Evolutionary conservation across 2,888 invertebrate species (phyloP).

Genomic region (Rhagium mordax): DNA sequence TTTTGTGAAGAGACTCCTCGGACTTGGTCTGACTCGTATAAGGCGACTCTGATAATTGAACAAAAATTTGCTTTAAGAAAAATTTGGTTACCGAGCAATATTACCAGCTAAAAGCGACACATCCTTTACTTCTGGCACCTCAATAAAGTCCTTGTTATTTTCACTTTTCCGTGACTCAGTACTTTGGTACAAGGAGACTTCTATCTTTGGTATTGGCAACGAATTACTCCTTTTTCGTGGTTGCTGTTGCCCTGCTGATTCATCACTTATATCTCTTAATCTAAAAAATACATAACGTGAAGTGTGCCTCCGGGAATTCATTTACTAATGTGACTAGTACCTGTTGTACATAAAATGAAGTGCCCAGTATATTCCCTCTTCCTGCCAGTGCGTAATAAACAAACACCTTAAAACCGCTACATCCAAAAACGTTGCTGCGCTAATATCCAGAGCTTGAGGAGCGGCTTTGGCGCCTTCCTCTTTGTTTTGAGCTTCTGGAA

Average conservation of each 20-base stretch:
- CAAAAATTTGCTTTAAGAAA: background rate
- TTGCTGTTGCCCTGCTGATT: conserved; percentile 82
- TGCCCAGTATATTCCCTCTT: conserved; percentile 98
- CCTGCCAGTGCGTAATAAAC: conserved; percentile 97
- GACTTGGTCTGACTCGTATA: conserved; percentile 67
- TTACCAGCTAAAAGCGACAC: conserved; percentile 77
- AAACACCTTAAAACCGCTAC: conserved; percentile 96
- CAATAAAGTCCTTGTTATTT: conserved; percentile 83
- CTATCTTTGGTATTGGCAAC: conserved; percentile 93
- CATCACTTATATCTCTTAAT: conserved; percentile 90
- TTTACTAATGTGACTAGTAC: too few relatives aligned
- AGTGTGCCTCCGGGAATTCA: too few relatives aligned
- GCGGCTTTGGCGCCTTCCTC: conserved; percentile 40
- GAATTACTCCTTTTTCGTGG: conserved; percentile 93
- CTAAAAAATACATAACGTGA: too few relatives aligned
- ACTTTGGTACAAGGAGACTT: conserved; percentile 88
- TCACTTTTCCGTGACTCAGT: conserved; percentile 78
- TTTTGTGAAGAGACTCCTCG: conserved; percentile 71
- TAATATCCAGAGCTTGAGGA: conserved; percentile 72
- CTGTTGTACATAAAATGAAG: conserved; percentile 92
- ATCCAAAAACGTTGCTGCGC: conserved; percentile 95
- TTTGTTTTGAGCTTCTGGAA: conserved; percentile 54
- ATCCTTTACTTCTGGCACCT: conserved; percentile 83
- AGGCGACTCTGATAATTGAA: conserved; percentile 67
- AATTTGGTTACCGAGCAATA: background rate